Base-by-base conservation (phyloP, 2,888 invertebrate genomes). In the Pseudococcus jackbeardsleyi region DNA sequence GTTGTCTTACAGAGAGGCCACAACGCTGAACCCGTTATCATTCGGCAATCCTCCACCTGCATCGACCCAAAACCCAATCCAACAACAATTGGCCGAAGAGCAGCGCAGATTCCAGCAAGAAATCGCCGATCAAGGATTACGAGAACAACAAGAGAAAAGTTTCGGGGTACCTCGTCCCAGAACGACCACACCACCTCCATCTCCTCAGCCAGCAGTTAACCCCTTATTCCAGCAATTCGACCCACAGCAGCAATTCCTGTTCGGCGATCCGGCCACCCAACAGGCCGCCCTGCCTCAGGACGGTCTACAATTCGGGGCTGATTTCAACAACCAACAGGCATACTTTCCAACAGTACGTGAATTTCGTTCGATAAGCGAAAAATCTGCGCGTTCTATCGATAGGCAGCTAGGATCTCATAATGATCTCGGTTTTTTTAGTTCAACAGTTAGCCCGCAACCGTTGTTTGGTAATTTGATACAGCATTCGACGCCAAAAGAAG, bases 91-190 rank as follows among this genome's bases (percentile, higher is more conserved):
- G 1, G 50, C 79, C 88, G 54, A 88, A 22, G 82, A 88, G 42
- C 88, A 88, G 72, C 88, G 85, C 11, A 64, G 77, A 39, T 88
- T 88, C 79, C 88, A 88, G 17, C 48, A 88, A 42, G 88, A 88
- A 85, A 85, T 88, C 0, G 88, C 88, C 19, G 54, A 88, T 50
- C 46, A 68, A 88, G 72, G 85, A 1, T 72, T 88, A n/a, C 84
- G 85, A 26, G 88, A 88, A 39, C 88, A 88, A 39, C 50, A 85
- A 39, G 15, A 72, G n/a, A 19, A 26, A 17, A 85, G 85, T 42
- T 77, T 88, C 33, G 85, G 88, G 2, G 19, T 88, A 19, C 88
- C 59, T n/a, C 59, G 54, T n/a, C 64, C 68, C 2, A 22, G 39
- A 15, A 84, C 88, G 5, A 86, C 86, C 8, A 72, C 46, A 5